These are phyloP conservation scores for Orthonyx spaldingii DNA, from an alignment of 2,113 vertebrate species.

Conservation along the genomic window DNA sequence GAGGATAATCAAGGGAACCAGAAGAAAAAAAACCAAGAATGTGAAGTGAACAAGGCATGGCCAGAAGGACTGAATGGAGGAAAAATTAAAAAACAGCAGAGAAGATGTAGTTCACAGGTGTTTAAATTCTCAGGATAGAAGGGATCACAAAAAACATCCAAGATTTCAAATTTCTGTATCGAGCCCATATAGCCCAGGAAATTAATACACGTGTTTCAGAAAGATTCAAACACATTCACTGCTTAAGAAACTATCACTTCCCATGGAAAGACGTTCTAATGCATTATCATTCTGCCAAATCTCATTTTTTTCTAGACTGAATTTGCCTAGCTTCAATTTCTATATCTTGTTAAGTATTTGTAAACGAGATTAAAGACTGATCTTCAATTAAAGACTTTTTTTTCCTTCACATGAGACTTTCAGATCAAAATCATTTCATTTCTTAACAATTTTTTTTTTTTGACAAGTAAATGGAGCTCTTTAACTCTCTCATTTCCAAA, in stretches of 20 bases:
- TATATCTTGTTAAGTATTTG: background rate
- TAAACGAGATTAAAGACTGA: constrained; percentile 14
- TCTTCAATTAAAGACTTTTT: background rate
- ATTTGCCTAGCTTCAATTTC: constrained; percentile 26
- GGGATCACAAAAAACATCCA: background rate
- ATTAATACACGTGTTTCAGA: background rate
- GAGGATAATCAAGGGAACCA: background rate
- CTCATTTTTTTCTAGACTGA: background rate
- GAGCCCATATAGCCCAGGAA: background rate
- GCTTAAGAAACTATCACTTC: background rate
- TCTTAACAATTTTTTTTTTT: background rate
- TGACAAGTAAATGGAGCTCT: background rate
- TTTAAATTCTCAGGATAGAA: background rate
- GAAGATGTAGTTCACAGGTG: background rate
- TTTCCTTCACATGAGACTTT: background rate
- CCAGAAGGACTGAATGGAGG: background rate
- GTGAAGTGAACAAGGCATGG: background rate
- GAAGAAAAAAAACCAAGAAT: background rate
- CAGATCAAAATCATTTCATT: constrained; percentile 7
- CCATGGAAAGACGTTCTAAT: background rate
- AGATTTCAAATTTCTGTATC: background rate
- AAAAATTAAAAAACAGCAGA: background rate
- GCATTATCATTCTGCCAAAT: background rate
- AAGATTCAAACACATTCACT: background rate
- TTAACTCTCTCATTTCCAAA: background rate